These are phyloP conservation scores for Ferrisia virgata DNA, from an alignment of 2,888 invertebrate genomes.

Conservation along the genomic window DNA sequence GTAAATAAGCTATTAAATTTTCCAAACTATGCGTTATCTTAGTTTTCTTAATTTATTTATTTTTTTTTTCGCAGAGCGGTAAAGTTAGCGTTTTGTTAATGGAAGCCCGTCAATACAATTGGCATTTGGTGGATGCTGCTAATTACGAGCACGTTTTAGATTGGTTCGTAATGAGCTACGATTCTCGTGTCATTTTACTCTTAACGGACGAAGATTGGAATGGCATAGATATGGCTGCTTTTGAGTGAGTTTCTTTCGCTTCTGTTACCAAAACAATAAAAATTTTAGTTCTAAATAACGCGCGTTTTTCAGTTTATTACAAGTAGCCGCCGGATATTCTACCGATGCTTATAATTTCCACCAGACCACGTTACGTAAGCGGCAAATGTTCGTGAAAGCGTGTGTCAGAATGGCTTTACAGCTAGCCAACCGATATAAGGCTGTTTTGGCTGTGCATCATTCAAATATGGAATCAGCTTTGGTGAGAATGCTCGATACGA, in stretches of 20 bases:
- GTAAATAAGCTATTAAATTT: no score
- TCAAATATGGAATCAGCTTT: constrained; percentile 57
- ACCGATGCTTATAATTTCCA: constrained; percentile 54
- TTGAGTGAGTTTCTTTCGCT: constrained; percentile 56
- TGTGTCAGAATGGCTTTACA: constrained; percentile 60
- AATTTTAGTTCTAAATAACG: neutral
- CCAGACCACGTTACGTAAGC: constrained; percentile 57
- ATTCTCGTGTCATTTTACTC: constrained; percentile 64
- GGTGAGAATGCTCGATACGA: constrained; percentile 57
- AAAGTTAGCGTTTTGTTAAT: constrained; percentile 57
- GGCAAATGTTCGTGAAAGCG: constrained; percentile 62
- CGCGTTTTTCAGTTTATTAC: constrained; percentile 57
- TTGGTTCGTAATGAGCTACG: constrained; percentile 72
- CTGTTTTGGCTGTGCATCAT: constrained; percentile 56
- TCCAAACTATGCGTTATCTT: no score
- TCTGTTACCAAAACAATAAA: neutral
- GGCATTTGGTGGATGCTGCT: constrained; percentile 63
- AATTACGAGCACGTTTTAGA: constrained; percentile 65
- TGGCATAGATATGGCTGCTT: constrained; percentile 60
- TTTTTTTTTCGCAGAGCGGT: constrained; percentile 53
- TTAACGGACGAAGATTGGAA: constrained; percentile 54
- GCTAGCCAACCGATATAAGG: constrained; percentile 55
- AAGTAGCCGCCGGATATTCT: constrained; percentile 61
- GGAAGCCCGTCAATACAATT: constrained; percentile 63
- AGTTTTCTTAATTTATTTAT: neutral